Base-by-base conservation (phyloP, 2,113 vertebrate genomes). In the Motacilla tschutschensis region DNA sequence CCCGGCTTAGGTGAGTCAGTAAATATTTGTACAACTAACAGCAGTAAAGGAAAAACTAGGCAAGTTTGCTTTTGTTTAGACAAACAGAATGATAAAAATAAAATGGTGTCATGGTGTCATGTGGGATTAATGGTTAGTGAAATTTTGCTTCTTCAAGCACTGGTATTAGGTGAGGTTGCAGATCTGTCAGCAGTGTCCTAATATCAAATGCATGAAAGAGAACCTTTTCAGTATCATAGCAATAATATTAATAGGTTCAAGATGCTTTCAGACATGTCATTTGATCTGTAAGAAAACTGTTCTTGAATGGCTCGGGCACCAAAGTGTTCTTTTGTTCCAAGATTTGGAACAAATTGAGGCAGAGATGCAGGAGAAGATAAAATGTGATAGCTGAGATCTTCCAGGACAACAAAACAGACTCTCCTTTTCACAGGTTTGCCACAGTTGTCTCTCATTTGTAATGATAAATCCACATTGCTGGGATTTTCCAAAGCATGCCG, bases 21-120 rank as follows among this genome's bases (percentile, higher is more conserved):
- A 89, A 91, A 93, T 94, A 92, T 95, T 95, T 95, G 80, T 75
- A 62, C 65, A 70, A 26, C 65, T 63, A 78, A 33, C 83, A 90
- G 83, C 85, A 93, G 65, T 63, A 84, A 89, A 85, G 92, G 87
- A 92, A 93, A 95, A 92, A 82, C 46, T 31, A 59, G 75, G 62
- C 58, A 93, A 93, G 74, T 91, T 93, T 95, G 91, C 78, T 94
- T 95, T 94, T 93, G 79, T 95, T 93, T 88, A 83, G 88, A 71
- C 89, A 93, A 94, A 92, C 60, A 94, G 77, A 83, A 86, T 75
- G 78, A 85, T 78, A 94, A 93, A 94, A 94, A 93, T 94, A 94
- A 89, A 89, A 59, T 63, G 20, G 54, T 72, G 51, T 59, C 72
- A 59, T 63, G 20, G 54, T 72, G 51, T 59, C 72, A 33, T 33